A percentile compares a stretch with the other conserved stretches of the same genome.
phyloP scores from a whole-genome alignment of 23 tunicate genomes.

The Aplidium turbinatum region DNA sequence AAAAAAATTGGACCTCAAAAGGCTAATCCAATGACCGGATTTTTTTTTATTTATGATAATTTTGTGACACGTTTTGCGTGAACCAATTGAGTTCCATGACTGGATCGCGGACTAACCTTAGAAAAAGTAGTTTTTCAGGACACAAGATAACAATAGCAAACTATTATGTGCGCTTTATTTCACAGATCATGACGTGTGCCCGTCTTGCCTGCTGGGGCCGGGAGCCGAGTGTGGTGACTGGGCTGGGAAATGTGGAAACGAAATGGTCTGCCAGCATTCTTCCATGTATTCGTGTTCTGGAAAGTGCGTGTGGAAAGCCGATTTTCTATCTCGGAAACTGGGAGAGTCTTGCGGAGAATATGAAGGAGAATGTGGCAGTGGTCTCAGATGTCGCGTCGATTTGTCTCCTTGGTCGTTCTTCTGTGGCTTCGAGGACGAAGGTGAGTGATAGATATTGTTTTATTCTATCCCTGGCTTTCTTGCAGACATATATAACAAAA shows the following conservation, averaged over 20 bases:
- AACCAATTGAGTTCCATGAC: too few relatives aligned
- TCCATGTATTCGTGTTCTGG: constrained; percentile 34
- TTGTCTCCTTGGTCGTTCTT: constrained; percentile 2
- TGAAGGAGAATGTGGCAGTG: constrained; percentile 40
- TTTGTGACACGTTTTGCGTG: too few relatives aligned
- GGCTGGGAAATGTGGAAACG: constrained; percentile 45
- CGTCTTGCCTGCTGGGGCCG: constrained; percentile 55
- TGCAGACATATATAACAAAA: too few relatives aligned
- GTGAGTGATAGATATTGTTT: too few relatives aligned
- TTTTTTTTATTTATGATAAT: too few relatives aligned
- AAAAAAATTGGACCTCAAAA: too few relatives aligned
- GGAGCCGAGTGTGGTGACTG: constrained; percentile 43
- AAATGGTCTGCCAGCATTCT: constrained; percentile 20
- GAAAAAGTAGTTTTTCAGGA: neutral
- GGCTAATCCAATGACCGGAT: too few relatives aligned
- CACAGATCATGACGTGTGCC: constrained; percentile 38
- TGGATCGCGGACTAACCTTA: neutral
- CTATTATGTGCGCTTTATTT: neutral
- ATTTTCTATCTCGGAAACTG: constrained; percentile 28
- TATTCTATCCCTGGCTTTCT: too few relatives aligned
- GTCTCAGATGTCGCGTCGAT: constrained; percentile 25
- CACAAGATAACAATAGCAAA: neutral
- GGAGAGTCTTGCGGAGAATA: constrained; percentile 38
- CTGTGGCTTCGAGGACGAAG: constrained; percentile 18
- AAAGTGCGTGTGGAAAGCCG: constrained; percentile 46